phyloP scores from a whole-genome alignment of 92 coral and sea anemone genomes.

The Parazoanthus darwini region DNA sequence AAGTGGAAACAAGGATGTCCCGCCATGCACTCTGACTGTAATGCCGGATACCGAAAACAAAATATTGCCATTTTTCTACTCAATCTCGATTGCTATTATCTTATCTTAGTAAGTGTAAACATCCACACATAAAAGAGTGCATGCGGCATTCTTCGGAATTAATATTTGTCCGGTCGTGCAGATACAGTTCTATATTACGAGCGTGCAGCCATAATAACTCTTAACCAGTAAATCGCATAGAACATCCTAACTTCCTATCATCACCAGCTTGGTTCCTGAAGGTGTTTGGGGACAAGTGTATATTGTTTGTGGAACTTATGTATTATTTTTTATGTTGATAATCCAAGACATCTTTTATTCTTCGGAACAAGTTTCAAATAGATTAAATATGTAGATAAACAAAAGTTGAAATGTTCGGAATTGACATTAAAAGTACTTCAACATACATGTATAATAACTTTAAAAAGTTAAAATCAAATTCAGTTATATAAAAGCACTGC shows the following conservation, averaged over 20 bases:
- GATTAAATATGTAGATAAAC: not conserved
- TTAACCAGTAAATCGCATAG: not conserved
- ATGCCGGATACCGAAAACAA: not conserved
- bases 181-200: not conserved
- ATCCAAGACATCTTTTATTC: not conserved
- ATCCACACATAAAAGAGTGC: not conserved
- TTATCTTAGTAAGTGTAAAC: not conserved
- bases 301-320: not conserved
- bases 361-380: not conserved
- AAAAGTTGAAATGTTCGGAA: not conserved
- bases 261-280: not conserved
- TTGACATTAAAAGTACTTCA: too few relatives aligned
- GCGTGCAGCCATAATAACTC: not conserved
- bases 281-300: not conserved
- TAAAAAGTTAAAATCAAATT: too few relatives aligned
- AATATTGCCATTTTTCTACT: not conserved
- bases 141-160: not conserved
- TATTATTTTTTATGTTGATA: not conserved
- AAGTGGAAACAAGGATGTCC: too few relatives aligned
- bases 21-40: too few relatives aligned
- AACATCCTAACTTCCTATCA: not conserved
- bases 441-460: too few relatives aligned
- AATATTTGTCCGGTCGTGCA: not conserved
- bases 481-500: too few relatives aligned
- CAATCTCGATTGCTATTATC: too few relatives aligned